Evolutionary conservation across 2,888 invertebrate species (phyloP), one percentile per base, ranked within the genome.

Genomic region (Eupithecia subumbrata): DNA sequence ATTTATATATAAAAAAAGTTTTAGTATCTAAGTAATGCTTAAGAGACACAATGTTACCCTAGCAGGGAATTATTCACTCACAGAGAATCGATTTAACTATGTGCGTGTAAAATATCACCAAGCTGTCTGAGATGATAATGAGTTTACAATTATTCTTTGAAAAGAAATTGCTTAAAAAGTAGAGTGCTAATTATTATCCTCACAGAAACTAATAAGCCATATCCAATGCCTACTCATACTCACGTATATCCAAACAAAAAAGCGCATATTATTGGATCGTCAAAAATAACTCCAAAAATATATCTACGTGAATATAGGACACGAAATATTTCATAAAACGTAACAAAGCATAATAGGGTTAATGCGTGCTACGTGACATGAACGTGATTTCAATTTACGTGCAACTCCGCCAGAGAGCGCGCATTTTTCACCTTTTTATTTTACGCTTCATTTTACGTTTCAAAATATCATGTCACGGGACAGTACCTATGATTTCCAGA

Each of bases 261-360:
- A 2, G 4, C 9, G 3, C 2, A 0, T 56, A 48, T 3, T 56
- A 56, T 22, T 56, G 22, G 52, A 56, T 14, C 25, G 5, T 25
- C 60, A 5, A 25, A 60, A 56, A 56, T 56, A 56, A 11, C 22
- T 12, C 22, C 11, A 22, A 4, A 22, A 22, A 22, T 22, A 56
- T 25, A 11, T 56, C 25, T 25, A 25, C 12, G 22, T 60, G 25
- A 60, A 25, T 60, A 43, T 43, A 12, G 11, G n/a, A 25, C 25
- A 60, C 5, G 60, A 25, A 63, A 64, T 67, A 37, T 67, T 67
- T 67, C 22, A 67, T 40, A 40, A 64, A 30, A 34, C 25, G 60
- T 60, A 60, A 60, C 64, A 64, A 67, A 37, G 30, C 40, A 40
- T 67, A 67, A 67, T 67, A 5, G 37, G 66, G 66, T 40, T 67